These are phyloP conservation scores for Conchocele bisecta DNA, from an alignment of 2,888 invertebrate species.

Conservation along the genomic window DNA sequence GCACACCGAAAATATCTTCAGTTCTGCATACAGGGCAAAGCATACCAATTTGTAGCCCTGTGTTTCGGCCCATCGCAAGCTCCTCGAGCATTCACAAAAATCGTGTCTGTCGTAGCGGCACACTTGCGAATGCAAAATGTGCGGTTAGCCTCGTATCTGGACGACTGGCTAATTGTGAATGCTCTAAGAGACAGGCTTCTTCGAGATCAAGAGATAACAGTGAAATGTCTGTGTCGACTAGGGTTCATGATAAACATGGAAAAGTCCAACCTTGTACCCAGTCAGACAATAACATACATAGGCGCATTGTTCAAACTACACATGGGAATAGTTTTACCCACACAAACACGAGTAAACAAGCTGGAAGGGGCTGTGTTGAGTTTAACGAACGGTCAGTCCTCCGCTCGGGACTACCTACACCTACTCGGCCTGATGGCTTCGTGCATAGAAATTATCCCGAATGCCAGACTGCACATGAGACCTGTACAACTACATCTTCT, in stretches of 20 bases:
- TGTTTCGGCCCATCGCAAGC: constrained; percentile 26
- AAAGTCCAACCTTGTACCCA: constrained; percentile 30
- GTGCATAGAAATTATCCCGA: no score
- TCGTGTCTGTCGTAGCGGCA: constrained; percentile 37
- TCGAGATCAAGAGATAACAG: constrained; percentile 20
- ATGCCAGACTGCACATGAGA: no score
- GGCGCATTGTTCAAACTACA: constrained; percentile 21
- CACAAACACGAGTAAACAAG: constrained; percentile 22
- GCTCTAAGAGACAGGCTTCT: constrained; percentile 1
- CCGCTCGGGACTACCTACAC: no score
- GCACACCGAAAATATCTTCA: constrained; percentile 19
- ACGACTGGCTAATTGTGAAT: constrained; percentile 48
- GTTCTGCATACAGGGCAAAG: neutral
- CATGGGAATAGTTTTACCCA: constrained; percentile 23
- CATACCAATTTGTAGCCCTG: constrained; percentile 20
- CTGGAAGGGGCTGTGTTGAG: no score
- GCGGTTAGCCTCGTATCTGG: constrained; percentile 35
- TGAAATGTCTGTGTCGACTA: constrained; percentile 28
- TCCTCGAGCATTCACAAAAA: constrained; percentile 35
- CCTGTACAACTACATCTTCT: no score
- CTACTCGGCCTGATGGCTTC: no score
- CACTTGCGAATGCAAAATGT: constrained; percentile 21
- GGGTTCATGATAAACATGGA: constrained; percentile 48
- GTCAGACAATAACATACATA: constrained; percentile 35
- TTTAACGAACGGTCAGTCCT: no score